Base-by-base conservation (phyloP, 2,113 vertebrate species). In the Oryctolagus cuniculus region DNA sequence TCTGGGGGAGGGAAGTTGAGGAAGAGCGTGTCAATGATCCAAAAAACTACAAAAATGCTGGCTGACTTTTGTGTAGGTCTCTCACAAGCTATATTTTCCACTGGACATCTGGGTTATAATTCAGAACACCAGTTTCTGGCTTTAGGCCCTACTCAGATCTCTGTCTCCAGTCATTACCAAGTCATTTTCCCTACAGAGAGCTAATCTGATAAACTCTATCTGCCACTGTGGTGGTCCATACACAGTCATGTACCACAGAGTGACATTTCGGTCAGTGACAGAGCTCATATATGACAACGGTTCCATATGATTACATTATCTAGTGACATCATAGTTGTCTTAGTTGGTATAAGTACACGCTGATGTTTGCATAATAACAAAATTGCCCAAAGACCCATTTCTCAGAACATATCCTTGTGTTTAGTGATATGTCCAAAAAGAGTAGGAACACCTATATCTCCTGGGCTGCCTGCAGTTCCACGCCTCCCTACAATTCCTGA, bases 11-110 rank as follows among this genome's bases (percentile, higher is more conserved):
- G 81, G 29, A 90, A 64, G 38, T 12, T 11, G 53, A 82, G 73
- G 27, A 92, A 73, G 74, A 49, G 12, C 24, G 78, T 93, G 34
- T 81, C 94, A 55, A 29, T n/a, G 38, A 93, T 89, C 51, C 61
- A 85, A 75, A 77, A 83, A 58, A 58, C 10, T 21, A 38, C 29
- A 79, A 31, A 91, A 21, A 34, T 1, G 2, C 22, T 1, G 16
- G 63, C 15, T 36, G 58, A 16, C 64, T 74, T 91, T 17, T 91
- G 25, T 61, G 38, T 44, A 66, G 34, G 58, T 77, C 64, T 73
- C 53, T 66, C 72, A 74, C 38, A 29, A 67, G 85, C 34, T 49
- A 10, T 8, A 55, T 72, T 53, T 91, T 53, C 29, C 51, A 16
- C 24, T 25, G 36, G 75, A 69, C 58, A 58, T 90, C 85, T 92